Conservation (phyloP, 2,797 vertebrate genomes). For the Micropoecilia bifurca region DNA sequence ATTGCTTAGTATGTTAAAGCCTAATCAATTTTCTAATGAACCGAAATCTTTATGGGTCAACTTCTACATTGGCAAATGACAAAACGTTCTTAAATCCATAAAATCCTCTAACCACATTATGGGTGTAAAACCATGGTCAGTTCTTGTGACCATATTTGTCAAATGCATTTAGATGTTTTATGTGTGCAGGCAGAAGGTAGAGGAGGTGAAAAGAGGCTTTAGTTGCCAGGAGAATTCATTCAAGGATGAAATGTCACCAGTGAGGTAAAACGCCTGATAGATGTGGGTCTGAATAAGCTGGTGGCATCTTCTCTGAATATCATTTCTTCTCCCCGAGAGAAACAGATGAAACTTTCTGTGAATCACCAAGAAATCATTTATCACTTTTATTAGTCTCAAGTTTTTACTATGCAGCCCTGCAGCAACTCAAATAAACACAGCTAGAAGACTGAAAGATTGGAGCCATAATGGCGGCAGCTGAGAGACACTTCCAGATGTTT, state of each 20-base stretch:
- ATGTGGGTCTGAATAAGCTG: slow-evolving; percentile 27
- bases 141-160: slow-evolving; percentile 56
- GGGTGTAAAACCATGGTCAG: slow-evolving; percentile 42
- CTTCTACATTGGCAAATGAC: neutral
- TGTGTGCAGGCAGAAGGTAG: slow-evolving; percentile 7
- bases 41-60: neutral
- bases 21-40: slow-evolving; percentile 1
- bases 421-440: slow-evolving; percentile 58
- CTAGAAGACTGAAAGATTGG: slow-evolving; percentile 31
- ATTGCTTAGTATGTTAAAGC: neutral
- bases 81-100: slow-evolving; percentile 13
- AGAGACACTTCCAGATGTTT: slow-evolving; percentile 65
- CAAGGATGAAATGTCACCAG: slow-evolving; percentile 35
- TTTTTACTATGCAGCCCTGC: slow-evolving; percentile 46
- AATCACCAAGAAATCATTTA: slow-evolving; percentile 50
- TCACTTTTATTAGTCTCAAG: slow-evolving; percentile 57
- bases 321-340: slow-evolving; percentile 48
- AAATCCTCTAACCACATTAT: slow-evolving; percentile 9
- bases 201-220: neutral
- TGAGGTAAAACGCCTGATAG: slow-evolving; percentile 29
- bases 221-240: slow-evolving; percentile 17
- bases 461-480: slow-evolving; percentile 37
- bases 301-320: slow-evolving; percentile 42
- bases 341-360: slow-evolving; percentile 44
- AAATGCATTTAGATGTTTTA: slow-evolving; percentile 50